Percentiles rank a stretch among this genome's conserved stretches.
Evolutionary conservation across 2,113 vertebrate genomes (phyloP).

Genomic region (Pelecanoides urinatrix): DNA sequence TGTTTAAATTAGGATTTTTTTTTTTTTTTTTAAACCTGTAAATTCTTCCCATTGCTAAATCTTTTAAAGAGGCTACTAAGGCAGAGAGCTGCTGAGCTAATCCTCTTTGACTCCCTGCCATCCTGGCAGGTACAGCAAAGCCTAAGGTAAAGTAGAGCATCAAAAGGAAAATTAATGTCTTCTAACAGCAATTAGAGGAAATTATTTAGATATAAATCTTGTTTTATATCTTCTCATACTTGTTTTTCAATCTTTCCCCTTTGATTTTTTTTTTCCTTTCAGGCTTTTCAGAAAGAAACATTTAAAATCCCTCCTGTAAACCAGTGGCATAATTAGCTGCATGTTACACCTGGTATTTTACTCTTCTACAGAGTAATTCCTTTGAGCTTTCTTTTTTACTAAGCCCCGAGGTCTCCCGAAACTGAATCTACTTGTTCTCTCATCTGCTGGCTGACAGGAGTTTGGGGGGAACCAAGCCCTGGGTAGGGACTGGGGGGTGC

Average conservation of each 20-base stretch:
- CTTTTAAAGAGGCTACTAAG: slow-evolving; percentile 59
- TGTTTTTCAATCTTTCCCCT: slow-evolving; percentile 79
- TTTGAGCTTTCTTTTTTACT: slow-evolving; percentile 54
- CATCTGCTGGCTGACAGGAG: slow-evolving; percentile 3
- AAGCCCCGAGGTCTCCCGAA: slow-evolving; percentile 54
- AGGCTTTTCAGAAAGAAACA: slow-evolving; percentile 71
- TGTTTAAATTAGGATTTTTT: slow-evolving; percentile 1
- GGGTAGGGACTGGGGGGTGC: background rate
- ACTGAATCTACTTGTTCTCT: slow-evolving; percentile 42
- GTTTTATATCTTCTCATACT: slow-evolving; percentile 79
- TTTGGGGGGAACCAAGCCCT: background rate
- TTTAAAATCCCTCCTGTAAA: slow-evolving; percentile 67
- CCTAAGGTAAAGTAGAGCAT: slow-evolving; percentile 77
- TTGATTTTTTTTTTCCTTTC: slow-evolving; percentile 76
- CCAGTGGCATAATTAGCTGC: slow-evolving; percentile 68
- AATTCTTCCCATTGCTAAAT: slow-evolving; percentile 63
- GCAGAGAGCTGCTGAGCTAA: slow-evolving; percentile 70
- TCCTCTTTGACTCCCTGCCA: slow-evolving; percentile 78
- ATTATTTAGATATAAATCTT: slow-evolving; percentile 84
- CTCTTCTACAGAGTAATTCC: slow-evolving; percentile 52
- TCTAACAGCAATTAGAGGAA: slow-evolving; percentile 84
- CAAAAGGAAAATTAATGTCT: slow-evolving; percentile 84
- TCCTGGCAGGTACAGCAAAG: slow-evolving; percentile 74
- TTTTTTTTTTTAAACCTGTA: background rate
- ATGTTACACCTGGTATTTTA: slow-evolving; percentile 69